These are phyloP conservation scores for Melanotaenia boesemani DNA, from an alignment of 2,797 vertebrate species.

Conservation along the genomic window DNA sequence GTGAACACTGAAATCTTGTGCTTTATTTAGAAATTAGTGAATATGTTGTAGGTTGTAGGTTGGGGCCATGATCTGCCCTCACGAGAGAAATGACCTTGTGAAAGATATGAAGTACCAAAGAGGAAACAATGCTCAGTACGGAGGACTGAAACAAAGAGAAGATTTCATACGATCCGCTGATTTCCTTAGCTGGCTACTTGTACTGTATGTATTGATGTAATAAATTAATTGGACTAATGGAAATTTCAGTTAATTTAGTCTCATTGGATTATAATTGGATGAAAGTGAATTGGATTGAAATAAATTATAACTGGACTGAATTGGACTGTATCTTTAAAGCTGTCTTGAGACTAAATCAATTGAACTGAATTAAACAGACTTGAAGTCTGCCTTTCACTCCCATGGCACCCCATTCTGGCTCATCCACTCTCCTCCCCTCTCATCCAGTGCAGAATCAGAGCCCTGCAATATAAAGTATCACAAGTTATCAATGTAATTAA, in stretches of 20 bases:
- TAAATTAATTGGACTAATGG: too few species aligned
- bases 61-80: neutral
- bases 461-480: neutral
- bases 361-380: neutral
- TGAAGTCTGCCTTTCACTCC: conserved; percentile 1
- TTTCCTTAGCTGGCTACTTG: too few species aligned
- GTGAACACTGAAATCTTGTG: neutral
- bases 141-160: too few species aligned
- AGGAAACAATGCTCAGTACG: too few species aligned
- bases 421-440: neutral
- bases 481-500: neutral
- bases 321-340: too few species aligned
- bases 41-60: neutral
- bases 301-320: too few species aligned
- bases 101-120: conserved; percentile 3
- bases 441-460: neutral
- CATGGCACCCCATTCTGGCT: conserved; percentile 7
- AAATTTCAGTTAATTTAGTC: too few species aligned
- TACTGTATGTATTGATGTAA: too few species aligned
- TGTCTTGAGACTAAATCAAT: too few species aligned
- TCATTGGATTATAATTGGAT: too few species aligned
- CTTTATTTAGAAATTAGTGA: neutral
- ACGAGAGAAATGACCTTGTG: neutral
- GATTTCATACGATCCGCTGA: too few species aligned
- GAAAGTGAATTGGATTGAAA: too few species aligned